Evolutionary conservation across 1,140 invertebrate species (phyloP).

Genomic region (Dolichoris vasculosae): DNA sequence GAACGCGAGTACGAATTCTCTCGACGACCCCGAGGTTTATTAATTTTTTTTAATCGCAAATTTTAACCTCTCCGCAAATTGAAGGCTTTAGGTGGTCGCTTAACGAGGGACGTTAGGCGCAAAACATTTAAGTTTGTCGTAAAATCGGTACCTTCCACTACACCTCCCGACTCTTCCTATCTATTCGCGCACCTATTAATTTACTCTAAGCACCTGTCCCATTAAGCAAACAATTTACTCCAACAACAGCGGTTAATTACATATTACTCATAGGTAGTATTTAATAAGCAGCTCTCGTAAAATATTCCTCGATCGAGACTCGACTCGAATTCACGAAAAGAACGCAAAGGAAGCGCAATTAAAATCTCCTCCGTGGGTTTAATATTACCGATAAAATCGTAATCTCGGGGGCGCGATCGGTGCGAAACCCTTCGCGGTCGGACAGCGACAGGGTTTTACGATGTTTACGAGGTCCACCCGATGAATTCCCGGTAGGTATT

Average conservation of each 20-base stretch:
- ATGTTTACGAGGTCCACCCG: constrained; percentile 19
- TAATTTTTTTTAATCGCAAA: neutral
- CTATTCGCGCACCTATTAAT: constrained; percentile 7
- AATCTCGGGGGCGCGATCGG: constrained; percentile 6
- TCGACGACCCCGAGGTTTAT: neutral
- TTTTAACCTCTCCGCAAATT: neutral
- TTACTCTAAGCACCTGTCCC: constrained; percentile 22
- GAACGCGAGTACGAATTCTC: too few species aligned
- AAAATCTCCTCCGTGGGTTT: constrained; percentile 18
- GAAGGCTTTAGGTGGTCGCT: neutral
- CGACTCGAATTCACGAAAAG: constrained; percentile 5
- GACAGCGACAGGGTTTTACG: neutral
- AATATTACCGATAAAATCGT: constrained; percentile 31
- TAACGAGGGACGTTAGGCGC: neutral
- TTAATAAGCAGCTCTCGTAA: constrained; percentile 28
- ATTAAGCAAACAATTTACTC: constrained; percentile 11
- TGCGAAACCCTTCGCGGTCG: too few species aligned
- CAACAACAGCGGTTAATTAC: constrained; percentile 9
- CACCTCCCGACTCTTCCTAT: neutral
- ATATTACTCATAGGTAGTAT: neutral
- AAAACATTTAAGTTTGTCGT: neutral
- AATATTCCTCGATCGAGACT: constrained; percentile 33
- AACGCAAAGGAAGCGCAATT: constrained; percentile 3
- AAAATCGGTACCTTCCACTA: neutral
- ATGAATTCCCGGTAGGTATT: constrained; percentile 8